Conservation (phyloP, 2,888 invertebrate species). For the Mystacides longicornis region DNA sequence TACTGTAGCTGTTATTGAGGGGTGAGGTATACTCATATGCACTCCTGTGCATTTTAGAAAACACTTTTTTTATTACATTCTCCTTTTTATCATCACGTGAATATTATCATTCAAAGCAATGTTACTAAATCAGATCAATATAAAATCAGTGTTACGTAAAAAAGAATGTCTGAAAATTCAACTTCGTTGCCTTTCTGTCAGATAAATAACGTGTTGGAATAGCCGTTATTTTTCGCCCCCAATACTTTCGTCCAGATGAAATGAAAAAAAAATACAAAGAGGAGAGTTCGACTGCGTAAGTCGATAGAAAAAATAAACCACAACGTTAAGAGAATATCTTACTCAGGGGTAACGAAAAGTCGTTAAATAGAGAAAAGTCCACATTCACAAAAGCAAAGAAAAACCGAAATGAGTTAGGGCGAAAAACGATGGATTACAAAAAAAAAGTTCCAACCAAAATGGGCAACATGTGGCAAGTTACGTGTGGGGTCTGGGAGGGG, state of each 20-base stretch:
- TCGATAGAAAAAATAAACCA: background rate
- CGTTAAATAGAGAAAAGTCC: background rate
- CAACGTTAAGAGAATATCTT: background rate
- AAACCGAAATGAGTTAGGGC: background rate
- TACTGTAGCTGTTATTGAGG: constrained; percentile 21
- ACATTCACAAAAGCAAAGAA: constrained; percentile 1
- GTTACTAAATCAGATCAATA: no score
- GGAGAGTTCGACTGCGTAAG: no score
- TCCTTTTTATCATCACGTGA: background rate
- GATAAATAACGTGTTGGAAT: no score
- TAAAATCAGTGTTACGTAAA: no score
- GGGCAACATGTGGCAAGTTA: constrained; percentile 8
- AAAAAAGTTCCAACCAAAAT: constrained; percentile 2
- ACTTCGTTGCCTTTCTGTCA: background rate
- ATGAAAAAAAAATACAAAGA: no score
- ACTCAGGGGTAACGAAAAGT: background rate
- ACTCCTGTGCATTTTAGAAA: constrained; percentile 25
- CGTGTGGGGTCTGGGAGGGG: no score
- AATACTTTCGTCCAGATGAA: no score
- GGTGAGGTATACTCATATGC: constrained; percentile 24
- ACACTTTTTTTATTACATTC: constrained; percentile 10
- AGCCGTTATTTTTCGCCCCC: background rate
- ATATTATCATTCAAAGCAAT: no score
- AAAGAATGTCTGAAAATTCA: background rate
- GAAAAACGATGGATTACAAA: constrained; percentile 1